These are phyloP conservation scores for Lepidocyrtoides sp. DNA, from an alignment of 2,888 invertebrate species.

Conservation along the genomic window DNA sequence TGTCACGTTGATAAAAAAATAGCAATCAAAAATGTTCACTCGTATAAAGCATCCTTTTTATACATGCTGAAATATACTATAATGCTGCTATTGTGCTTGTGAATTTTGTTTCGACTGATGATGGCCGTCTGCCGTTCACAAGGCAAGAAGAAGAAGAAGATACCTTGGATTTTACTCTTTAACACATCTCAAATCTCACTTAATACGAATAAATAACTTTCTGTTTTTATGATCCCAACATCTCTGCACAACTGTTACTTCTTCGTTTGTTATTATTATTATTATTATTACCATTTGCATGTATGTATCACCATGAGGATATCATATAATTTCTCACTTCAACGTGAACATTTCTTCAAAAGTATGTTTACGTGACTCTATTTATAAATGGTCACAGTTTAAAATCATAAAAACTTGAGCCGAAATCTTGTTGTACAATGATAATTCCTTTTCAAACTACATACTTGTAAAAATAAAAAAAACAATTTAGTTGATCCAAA, in stretches of 20 bases:
- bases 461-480: no score
- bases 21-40: slow-evolving; percentile 19
- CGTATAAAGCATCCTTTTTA: background rate
- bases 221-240: background rate
- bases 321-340: no score
- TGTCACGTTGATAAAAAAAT: slow-evolving; percentile 43
- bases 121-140: background rate
- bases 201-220: background rate
- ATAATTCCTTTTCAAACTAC: no score
- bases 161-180: background rate
- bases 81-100: slow-evolving; percentile 9
- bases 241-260: background rate
- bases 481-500: no score
- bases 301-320: no score
- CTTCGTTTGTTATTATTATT: background rate
- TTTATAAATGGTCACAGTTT: no score
- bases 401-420: no score
- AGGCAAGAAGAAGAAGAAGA: no score
- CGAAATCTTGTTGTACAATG: no score
- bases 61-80: background rate
- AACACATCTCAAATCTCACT: background rate
- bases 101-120: background rate
- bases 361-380: no score
- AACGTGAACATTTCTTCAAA: no score
- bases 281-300: no score